phyloP scores from a whole-genome alignment of 2,888 invertebrate species.

The Galerucella pusilla region DNA sequence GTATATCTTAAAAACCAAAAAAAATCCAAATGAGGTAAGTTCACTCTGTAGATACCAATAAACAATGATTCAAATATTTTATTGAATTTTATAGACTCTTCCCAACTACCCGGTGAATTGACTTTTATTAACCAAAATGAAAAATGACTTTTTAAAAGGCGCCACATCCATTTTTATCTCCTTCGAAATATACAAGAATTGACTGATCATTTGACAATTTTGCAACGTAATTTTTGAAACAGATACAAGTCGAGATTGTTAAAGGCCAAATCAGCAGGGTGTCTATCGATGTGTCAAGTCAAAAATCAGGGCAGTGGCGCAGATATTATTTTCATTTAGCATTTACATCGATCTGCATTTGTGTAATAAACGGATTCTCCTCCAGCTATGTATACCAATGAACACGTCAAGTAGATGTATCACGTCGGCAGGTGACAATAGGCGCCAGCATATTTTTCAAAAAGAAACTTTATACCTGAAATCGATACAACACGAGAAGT shows the following conservation, averaged over 20 bases:
- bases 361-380: neutral
- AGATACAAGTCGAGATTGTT: conserved; percentile 41
- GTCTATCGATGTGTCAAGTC: conserved; percentile 42
- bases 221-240: conserved; percentile 44
- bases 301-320: conserved; percentile 31
- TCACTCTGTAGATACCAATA: too few species aligned
- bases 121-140: conserved; percentile 30
- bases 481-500: conserved; percentile 28
- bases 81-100: neutral
- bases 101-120: neutral
- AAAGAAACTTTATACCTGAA: conserved; percentile 37
- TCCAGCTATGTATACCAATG: conserved; percentile 20
- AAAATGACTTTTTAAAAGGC: conserved; percentile 43
- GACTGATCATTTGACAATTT: conserved; percentile 46
- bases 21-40: too few species aligned
- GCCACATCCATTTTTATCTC: conserved; percentile 40
- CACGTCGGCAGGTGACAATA: conserved; percentile 43
- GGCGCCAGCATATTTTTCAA: conserved; percentile 47
- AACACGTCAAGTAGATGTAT: conserved; percentile 41
- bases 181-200: conserved; percentile 41
- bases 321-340: neutral
- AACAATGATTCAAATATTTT: neutral
- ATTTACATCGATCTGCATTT: too few species aligned
- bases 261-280: conserved; percentile 37
- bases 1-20: neutral